phyloP scores from a whole-genome alignment of 2,888 invertebrate genomes.

The Dysmachus trigonus region DNA sequence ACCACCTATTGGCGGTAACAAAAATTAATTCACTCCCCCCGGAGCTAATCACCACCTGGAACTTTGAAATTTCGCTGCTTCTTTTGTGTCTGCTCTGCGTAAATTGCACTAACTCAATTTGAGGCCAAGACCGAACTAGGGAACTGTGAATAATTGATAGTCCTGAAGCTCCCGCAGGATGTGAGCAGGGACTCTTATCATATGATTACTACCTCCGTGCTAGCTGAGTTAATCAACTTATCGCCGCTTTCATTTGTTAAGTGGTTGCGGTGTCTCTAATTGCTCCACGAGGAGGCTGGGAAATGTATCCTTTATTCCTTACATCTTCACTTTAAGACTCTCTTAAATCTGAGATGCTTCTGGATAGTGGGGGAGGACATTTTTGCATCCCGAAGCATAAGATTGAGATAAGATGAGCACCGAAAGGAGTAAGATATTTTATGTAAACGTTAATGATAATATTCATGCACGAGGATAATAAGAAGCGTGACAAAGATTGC shows the following conservation, averaged over 20 bases:
- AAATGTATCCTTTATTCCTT: neutral
- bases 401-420: neutral
- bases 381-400: neutral
- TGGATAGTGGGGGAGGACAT: neutral
- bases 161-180: neutral
- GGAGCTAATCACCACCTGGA: neutral
- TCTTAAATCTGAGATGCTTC: neutral
- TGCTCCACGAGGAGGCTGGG: neutral
- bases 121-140: neutral
- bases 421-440: neutral
- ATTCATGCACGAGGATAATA: neutral
- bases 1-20: neutral
- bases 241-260: neutral
- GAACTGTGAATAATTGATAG: neutral
- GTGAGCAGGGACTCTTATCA: neutral
- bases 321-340: neutral
- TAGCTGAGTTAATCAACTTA: neutral
- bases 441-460: neutral
- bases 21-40: neutral
- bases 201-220: neutral
- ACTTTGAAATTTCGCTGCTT: neutral
- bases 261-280: neutral
- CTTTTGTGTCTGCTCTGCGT: neutral
- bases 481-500: neutral
- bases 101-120: neutral